Conservation (phyloP, 2,888 invertebrate species). For the Epirrhoe alternata region DNA sequence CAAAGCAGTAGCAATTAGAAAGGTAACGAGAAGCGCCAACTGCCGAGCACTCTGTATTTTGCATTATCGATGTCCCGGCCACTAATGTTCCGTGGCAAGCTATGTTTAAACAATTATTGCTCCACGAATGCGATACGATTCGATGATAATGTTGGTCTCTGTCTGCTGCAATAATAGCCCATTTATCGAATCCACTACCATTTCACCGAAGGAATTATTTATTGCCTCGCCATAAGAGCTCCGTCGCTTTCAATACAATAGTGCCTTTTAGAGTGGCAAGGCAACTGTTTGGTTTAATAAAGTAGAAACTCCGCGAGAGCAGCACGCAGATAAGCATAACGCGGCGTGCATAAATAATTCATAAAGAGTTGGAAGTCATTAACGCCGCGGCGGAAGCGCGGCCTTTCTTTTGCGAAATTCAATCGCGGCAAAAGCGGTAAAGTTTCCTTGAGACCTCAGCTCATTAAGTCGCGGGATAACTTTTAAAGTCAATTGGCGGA, state of each 20-base stretch:
- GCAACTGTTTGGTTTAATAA: conserved; percentile 75
- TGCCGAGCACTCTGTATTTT: conserved; percentile 56
- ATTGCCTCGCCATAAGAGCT: conserved; percentile 74
- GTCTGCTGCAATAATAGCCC: conserved; percentile 81
- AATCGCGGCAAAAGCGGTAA: conserved; percentile 56
- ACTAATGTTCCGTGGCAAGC: conserved; percentile 72
- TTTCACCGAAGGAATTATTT: conserved; percentile 79
- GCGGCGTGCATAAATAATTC: conserved; percentile 77
- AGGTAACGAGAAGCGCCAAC: conserved; percentile 61
- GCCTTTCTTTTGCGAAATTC: conserved; percentile 52
- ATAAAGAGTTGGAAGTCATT: conserved; percentile 74
- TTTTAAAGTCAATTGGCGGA: conserved; percentile 43
- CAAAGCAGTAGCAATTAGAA: conserved; percentile 61
- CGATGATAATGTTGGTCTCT: conserved; percentile 80
- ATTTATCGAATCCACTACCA: conserved; percentile 78
- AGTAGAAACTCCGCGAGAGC: conserved; percentile 69
- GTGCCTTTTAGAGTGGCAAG: conserved; percentile 66
- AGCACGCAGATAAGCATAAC: conserved; percentile 64
- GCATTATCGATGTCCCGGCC: conserved; percentile 73
- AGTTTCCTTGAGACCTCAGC: conserved; percentile 49
- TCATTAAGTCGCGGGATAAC: conserved; percentile 45
- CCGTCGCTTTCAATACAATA: conserved; percentile 76
- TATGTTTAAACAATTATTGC: conserved; percentile 82
- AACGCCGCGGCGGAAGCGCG: conserved; percentile 68
- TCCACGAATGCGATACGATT: conserved; percentile 78